Base-by-base conservation (phyloP, 2,888 invertebrate genomes). In the Nymphalis urticae region DNA sequence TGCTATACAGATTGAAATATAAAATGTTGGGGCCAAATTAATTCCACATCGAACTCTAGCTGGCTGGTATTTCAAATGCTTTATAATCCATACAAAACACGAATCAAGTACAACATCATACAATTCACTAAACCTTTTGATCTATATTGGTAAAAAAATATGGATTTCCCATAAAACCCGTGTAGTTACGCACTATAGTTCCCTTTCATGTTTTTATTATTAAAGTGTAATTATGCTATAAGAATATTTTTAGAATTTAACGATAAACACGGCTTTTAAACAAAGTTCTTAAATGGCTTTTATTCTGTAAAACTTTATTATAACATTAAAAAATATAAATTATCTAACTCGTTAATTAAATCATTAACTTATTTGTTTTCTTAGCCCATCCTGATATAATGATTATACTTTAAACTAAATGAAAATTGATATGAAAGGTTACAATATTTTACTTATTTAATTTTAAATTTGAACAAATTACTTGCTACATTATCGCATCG, bases 111-210 rank as follows among this genome's bases (percentile, higher is more conserved):
- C 27, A 54, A 27, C 47, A 42, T 19, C 59, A 47, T 59, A 47
- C 59, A 47, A 66, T 13, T 66, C 50, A 24, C 27, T 73, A 74
- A 74, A 73, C 70, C 73, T 73, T 69, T 72, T 76, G 74, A 74
- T 75, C 77, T 73, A 69, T 61, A 68, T 68, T 63, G 42, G 68
- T 71, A 53, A 48, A 62, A 72, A 63, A 62, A 67, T 68, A 63
- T 69, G 54, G 54, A 69, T 67, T 69, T 62, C 50, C 69, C 67
- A 74, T 73, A 70, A 73, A 70, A 68, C 21, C 19, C 64, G 62
- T 48, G 13, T 32, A 56, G 32, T 56, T 56, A 48, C 53, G 66
- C n/a, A 64, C 32, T 65, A 65, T 70, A 64, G n/a, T 56, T 56
- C 24, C 36, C 66, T 64, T 66, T 72, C 66, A 64, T 54, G 64